A percentile compares a stretch with the other conserved stretches of the same genome.
These are phyloP conservation scores for Olivierus martensii DNA, from an alignment of 1,140 invertebrate species.

Conservation along the genomic window DNA sequence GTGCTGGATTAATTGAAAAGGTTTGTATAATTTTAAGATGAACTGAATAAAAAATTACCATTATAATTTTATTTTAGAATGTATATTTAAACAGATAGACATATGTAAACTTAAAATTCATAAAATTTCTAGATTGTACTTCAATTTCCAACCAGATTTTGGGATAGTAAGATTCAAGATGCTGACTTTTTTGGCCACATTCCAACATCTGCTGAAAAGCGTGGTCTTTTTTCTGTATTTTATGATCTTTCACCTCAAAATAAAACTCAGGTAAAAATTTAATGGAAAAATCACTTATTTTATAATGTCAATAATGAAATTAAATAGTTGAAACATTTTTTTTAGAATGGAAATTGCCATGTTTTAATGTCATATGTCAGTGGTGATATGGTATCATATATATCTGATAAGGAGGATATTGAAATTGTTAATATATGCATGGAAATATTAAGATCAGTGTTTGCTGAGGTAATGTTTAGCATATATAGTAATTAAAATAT, in stretches of 20 bases:
- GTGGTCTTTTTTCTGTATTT: slow-evolving; percentile 34
- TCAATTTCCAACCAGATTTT: slow-evolving; percentile 32
- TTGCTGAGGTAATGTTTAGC: not conserved
- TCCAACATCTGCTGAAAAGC: slow-evolving; percentile 18
- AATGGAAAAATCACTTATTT: not conserved
- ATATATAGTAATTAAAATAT: no score
- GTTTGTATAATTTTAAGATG: slow-evolving; percentile 18
- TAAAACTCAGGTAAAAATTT: not conserved
- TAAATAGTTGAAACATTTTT: not conserved
- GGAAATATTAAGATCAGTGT: slow-evolving; percentile 1
- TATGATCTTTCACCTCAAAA: slow-evolving; percentile 29
- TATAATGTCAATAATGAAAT: no score
- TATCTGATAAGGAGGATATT: slow-evolving; percentile 22
- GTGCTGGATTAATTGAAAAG: slow-evolving; percentile 36
- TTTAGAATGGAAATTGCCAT: slow-evolving; percentile 15
- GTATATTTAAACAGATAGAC: no score
- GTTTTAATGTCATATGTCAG: slow-evolving; percentile 31
- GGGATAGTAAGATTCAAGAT: slow-evolving; percentile 25
- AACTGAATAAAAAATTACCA: no score
- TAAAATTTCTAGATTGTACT: slow-evolving; percentile 16
- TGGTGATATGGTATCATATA: slow-evolving; percentile 19
- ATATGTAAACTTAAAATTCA: no score
- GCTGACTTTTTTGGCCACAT: slow-evolving; percentile 32
- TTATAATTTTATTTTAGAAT: no score
- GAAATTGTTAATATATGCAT: slow-evolving; percentile 2